phyloP scores from a whole-genome alignment of 1,140 invertebrate genomes.

The Triops longicaudatus region DNA sequence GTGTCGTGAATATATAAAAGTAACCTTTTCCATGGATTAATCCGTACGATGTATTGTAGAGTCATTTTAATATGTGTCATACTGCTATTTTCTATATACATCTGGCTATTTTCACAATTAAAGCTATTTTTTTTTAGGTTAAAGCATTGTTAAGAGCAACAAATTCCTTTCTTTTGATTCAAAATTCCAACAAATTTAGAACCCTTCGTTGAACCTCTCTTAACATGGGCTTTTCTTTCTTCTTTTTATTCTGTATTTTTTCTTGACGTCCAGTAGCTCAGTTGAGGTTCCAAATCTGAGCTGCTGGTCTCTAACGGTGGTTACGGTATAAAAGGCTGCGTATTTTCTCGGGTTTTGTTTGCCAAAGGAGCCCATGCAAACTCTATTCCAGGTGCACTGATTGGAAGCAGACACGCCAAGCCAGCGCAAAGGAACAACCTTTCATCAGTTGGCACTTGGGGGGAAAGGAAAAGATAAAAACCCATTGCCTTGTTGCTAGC shows the following conservation, averaged over 20 bases:
- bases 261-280: background rate
- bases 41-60: too few species aligned
- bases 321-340: background rate
- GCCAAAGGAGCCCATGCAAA: background rate
- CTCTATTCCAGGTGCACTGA: slow-evolving; percentile 10
- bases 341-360: background rate
- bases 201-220: too few species aligned
- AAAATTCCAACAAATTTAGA: too few species aligned
- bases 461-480: background rate
- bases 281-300: background rate
- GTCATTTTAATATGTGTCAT: too few species aligned
- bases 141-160: too few species aligned
- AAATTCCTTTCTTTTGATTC: too few species aligned
- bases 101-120: too few species aligned
- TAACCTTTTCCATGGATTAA: too few species aligned
- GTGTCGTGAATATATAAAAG: too few species aligned
- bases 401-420: slow-evolving; percentile 10
- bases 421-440: slow-evolving; percentile 14
- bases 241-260: background rate
- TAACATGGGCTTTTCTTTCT: too few species aligned
- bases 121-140: too few species aligned
- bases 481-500: background rate
- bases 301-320: background rate
- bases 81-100: too few species aligned
- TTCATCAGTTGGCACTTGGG: slow-evolving; percentile 14